phyloP scores from a whole-genome alignment of 2,888 invertebrate species.

The Drosophila meridiana region DNA sequence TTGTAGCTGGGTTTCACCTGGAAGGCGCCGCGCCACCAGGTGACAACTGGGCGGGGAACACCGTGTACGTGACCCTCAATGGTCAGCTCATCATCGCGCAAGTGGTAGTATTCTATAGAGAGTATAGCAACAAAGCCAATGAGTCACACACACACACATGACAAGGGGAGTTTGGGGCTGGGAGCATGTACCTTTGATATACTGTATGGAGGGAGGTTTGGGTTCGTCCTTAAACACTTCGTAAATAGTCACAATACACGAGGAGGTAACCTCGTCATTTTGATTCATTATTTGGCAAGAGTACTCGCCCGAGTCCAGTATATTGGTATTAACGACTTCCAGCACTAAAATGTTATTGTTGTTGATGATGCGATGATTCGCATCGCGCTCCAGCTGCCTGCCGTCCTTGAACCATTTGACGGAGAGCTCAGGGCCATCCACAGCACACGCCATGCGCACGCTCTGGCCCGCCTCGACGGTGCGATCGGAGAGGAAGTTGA shows the following conservation, averaged over 20 bases:
- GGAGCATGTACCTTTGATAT: constrained; percentile 86
- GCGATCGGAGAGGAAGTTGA: constrained; percentile 89
- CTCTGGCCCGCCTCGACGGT: constrained; percentile 90
- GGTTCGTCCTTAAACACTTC: constrained; percentile 90
- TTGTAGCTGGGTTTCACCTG: constrained; percentile 83
- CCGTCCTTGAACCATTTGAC: constrained; percentile 92
- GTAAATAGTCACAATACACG: constrained; percentile 91
- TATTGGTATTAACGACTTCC: constrained; percentile 87
- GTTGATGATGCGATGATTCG: constrained; percentile 85
- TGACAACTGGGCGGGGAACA: constrained; percentile 83
- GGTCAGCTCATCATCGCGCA: constrained; percentile 87
- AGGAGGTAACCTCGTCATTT: constrained; percentile 90
- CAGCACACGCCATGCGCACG: constrained; percentile 92
- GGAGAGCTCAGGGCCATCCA: constrained; percentile 90
- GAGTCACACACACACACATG: constrained; percentile 9
- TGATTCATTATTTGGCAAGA: constrained; percentile 90
- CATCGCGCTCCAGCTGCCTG: constrained; percentile 84
- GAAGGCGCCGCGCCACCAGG: constrained; percentile 83
- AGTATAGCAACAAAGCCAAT: constrained; percentile 26
- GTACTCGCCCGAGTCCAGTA: constrained; percentile 89
- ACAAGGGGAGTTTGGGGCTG: constrained; percentile 28
- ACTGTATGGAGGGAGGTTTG: constrained; percentile 90
- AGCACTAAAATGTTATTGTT: constrained; percentile 87
- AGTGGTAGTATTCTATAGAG: constrained; percentile 84
- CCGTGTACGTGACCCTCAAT: constrained; percentile 86